Conservation (phyloP, 2,797 vertebrate genomes). For the Centroberyx gerrardi region DNA sequence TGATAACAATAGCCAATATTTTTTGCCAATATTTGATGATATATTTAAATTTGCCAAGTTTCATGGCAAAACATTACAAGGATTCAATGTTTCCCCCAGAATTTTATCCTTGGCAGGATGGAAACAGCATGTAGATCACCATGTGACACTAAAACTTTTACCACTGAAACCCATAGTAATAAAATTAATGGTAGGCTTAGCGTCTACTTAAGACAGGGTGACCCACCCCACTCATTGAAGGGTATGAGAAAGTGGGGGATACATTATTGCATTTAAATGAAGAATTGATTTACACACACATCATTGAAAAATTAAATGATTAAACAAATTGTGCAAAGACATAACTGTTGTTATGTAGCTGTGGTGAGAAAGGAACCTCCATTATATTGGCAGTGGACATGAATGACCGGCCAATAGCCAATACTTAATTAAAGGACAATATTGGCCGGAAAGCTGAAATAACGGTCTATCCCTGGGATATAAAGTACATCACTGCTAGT, state of each 20-base stretch:
- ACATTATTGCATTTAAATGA: no score
- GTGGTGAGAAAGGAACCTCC: constrained; percentile 8
- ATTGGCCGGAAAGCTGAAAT: constrained; percentile 7
- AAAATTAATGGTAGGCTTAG: constrained; percentile 11
- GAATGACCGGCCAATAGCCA: constrained; percentile 9
- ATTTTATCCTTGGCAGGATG: constrained; percentile 47
- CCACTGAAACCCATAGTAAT: constrained; percentile 26
- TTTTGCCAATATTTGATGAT: no score
- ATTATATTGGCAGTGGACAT: constrained; percentile 20
- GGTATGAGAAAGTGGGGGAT: no score
- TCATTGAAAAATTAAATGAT: no score
- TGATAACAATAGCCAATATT: no score
- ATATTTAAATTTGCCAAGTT: background rate
- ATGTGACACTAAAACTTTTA: constrained; percentile 23
- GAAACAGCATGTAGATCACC: constrained; percentile 17
- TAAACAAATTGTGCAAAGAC: no score
- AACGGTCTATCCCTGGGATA: constrained; percentile 9
- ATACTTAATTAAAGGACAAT: constrained; percentile 21
- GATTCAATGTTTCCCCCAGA: constrained; percentile 27
- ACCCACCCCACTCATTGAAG: no score
- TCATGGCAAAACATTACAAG: constrained; percentile 38
- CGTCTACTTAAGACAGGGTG: no score
- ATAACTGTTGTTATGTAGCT: no score
- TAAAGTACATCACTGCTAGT: constrained; percentile 10
- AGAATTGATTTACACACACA: no score